These are phyloP conservation scores for Cosmia pyralina DNA, from an alignment of 2,888 invertebrate genomes.

Conservation along the genomic window DNA sequence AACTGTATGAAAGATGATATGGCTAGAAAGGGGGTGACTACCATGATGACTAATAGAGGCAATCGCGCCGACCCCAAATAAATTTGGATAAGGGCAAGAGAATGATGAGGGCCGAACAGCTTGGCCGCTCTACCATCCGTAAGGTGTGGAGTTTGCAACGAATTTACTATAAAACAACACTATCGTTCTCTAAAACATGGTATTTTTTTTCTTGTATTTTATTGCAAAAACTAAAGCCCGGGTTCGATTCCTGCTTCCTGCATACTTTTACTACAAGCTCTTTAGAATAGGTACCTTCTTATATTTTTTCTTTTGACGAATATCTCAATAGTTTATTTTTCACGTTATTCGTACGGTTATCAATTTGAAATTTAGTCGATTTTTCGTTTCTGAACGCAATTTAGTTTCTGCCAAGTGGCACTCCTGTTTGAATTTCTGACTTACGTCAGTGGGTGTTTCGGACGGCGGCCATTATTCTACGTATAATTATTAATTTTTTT, in stretches of 20 bases:
- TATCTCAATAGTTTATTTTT: neutral
- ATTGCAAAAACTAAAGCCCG: neutral
- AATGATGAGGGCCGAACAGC: neutral
- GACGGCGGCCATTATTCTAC: constrained; percentile 90
- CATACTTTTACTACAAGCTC: neutral
- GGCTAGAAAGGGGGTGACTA: too few relatives aligned
- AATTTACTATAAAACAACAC: neutral
- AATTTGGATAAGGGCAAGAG: neutral
- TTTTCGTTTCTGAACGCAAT: constrained; percentile 77
- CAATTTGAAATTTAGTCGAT: constrained; percentile 51
- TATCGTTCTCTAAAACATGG: neutral
- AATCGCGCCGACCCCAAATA: neutral
- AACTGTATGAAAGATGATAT: neutral
- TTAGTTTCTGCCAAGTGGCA: constrained; percentile 89
- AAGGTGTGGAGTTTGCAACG: neutral
- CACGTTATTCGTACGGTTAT: neutral
- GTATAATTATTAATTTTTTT: constrained; percentile 86
- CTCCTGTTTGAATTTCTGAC: constrained; percentile 86
- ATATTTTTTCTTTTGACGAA: neutral
- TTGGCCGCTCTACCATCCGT: neutral
- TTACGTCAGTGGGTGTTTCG: constrained; percentile 90
- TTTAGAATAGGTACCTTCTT: neutral
- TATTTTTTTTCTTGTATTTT: neutral
- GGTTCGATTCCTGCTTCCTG: neutral
- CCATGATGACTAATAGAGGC: neutral